Conservation (phyloP, 2,888 invertebrate species). For the Pycnomerus fuliginosus region DNA sequence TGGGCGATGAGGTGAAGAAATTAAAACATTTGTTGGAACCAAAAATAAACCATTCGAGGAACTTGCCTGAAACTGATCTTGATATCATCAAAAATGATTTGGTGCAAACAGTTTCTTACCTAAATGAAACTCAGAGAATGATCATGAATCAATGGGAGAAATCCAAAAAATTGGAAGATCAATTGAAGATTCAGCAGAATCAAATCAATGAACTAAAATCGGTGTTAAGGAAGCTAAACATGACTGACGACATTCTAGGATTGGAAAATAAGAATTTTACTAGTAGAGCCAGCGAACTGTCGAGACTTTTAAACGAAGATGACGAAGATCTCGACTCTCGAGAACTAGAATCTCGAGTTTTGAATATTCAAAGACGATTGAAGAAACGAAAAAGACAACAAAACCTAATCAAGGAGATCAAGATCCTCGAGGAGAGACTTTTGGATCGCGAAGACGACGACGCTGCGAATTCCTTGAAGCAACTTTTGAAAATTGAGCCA, state of each 20-base stretch:
- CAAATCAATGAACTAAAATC: slow-evolving; percentile 24
- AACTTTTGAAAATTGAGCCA: slow-evolving; percentile 19
- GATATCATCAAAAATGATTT: slow-evolving; percentile 29
- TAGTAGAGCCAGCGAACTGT: slow-evolving; percentile 7
- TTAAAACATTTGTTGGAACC: slow-evolving; percentile 4
- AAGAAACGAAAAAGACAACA: slow-evolving; percentile 28
- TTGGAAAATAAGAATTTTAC: too few species aligned
- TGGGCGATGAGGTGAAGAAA: background rate
- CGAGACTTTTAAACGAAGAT: slow-evolving; percentile 22
- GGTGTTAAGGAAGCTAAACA: too few species aligned
- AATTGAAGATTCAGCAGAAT: slow-evolving; percentile 31
- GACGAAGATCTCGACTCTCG: slow-evolving; percentile 26
- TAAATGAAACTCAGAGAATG: slow-evolving; percentile 31
- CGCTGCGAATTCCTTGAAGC: slow-evolving; percentile 17
- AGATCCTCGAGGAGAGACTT: slow-evolving; percentile 8
- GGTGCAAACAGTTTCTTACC: slow-evolving; percentile 20
- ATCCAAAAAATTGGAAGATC: slow-evolving; percentile 30
- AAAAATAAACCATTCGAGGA: slow-evolving; percentile 11
- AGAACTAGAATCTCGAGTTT: slow-evolving; percentile 28
- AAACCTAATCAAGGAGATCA: slow-evolving; percentile 17
- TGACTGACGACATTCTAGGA: too few species aligned
- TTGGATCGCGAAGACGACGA: slow-evolving; percentile 9
- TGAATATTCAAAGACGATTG: slow-evolving; percentile 27
- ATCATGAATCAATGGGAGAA: slow-evolving; percentile 28
- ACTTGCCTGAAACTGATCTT: slow-evolving; percentile 16